Evolutionary conservation across 1,140 invertebrate genomes (phyloP).

Genomic region (Spodoptera litura): DNA sequence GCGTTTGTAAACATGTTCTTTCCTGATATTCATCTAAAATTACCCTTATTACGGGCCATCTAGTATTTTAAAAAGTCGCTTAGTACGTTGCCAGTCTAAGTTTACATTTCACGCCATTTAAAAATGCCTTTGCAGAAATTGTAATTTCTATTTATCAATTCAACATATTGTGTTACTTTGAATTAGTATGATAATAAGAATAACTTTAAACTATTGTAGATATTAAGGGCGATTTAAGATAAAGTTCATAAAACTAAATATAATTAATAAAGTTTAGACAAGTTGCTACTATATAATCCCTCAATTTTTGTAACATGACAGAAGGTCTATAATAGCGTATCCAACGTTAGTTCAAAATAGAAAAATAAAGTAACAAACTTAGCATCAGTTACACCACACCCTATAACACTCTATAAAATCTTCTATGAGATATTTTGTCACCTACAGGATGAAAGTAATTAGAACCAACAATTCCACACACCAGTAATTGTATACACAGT

Average conservation of each 20-base stretch:
- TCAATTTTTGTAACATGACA: no score
- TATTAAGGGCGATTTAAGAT: no score
- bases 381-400: background rate
- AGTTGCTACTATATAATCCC: no score
- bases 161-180: no score
- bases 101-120: background rate
- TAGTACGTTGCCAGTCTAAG: background rate
- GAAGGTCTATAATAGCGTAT: no score
- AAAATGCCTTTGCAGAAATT: background rate
- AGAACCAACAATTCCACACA: background rate
- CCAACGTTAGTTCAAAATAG: no score
- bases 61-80: conserved; percentile 1
- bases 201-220: no score
- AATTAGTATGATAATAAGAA: no score
- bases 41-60: conserved; percentile 1
- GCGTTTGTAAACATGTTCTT: background rate
- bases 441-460: background rate
- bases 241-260: no score
- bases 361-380: no score
- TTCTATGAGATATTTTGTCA: conserved; percentile 18
- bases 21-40: background rate
- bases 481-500: background rate
- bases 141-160: background rate
- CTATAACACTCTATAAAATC: background rate
- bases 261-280: no score